These are phyloP conservation scores for Thalassophryne amazonica DNA, from an alignment of 2,797 vertebrate genomes.

Conservation along the genomic window DNA sequence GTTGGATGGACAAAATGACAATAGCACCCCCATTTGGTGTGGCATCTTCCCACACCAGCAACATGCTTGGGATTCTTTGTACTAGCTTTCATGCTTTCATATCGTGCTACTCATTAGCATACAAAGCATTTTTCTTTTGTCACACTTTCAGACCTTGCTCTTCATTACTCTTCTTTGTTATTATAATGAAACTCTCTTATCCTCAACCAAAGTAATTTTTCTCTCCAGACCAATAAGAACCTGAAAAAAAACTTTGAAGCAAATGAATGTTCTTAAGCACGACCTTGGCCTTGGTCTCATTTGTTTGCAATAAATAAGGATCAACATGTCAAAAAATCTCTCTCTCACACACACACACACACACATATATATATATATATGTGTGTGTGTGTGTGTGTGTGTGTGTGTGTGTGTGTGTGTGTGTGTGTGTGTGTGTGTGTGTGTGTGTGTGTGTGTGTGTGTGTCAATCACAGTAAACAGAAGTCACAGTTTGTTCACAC, in stretches of 20 bases:
- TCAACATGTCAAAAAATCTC: too few relatives aligned
- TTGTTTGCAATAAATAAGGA: too few relatives aligned
- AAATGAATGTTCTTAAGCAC: too few relatives aligned
- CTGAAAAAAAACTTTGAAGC: not conserved
- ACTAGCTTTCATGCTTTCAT: constrained; percentile 63
- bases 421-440: too few relatives aligned
- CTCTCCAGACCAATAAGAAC: not conserved
- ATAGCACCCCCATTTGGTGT: constrained; percentile 55
- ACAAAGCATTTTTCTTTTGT: constrained; percentile 57
- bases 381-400: too few relatives aligned
- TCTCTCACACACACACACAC: too few relatives aligned
- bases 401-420: too few relatives aligned
- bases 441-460: too few relatives aligned
- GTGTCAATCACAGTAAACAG: too few relatives aligned
- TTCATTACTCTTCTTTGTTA: constrained; percentile 53
- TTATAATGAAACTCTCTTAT: constrained; percentile 33
- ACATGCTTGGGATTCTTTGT: constrained; percentile 66
- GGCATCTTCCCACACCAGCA: constrained; percentile 49
- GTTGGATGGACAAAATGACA: constrained; percentile 50
- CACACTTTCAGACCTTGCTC: constrained; percentile 27
- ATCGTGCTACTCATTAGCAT: constrained; percentile 62
- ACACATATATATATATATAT: too few relatives aligned
- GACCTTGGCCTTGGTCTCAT: too few relatives aligned
- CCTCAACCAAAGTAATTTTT: constrained; percentile 32
- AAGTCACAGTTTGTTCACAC: too few relatives aligned